Evolutionary conservation across 2,888 invertebrate genomes (phyloP).

Genomic region (Girardia tigrina): DNA sequence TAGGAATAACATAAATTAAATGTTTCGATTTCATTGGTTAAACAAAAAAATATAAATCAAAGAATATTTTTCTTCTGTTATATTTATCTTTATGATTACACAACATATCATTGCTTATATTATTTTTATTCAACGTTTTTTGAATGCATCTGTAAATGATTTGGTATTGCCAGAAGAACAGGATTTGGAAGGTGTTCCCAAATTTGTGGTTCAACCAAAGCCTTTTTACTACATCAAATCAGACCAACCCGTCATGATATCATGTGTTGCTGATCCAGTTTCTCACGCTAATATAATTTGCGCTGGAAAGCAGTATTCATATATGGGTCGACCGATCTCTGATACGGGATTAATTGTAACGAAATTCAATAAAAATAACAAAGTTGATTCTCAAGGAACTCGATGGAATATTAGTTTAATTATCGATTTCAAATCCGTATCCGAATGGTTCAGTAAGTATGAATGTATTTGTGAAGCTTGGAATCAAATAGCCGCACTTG

Average conservation of each 20-base stretch:
- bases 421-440: not conserved
- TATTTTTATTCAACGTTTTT: not conserved
- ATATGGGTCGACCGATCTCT: not conserved
- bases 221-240: not conserved
- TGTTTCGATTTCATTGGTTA: no score
- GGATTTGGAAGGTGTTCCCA: slow-evolving; percentile 12
- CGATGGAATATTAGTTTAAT: slow-evolving; percentile 2
- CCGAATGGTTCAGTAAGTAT: slow-evolving; percentile 17
- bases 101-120: not conserved
- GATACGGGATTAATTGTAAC: not conserved
- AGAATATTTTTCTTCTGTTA: no score
- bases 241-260: not conserved
- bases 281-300: slow-evolving; percentile 5
- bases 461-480: not conserved
- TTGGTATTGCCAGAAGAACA: not conserved
- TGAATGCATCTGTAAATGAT: not conserved
- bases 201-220: not conserved
- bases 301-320: not conserved
- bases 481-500: not conserved
- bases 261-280: not conserved
- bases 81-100: no score
- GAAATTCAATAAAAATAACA: slow-evolving; percentile 8
- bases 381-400: not conserved
- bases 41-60: no score
- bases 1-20: not conserved